Evolutionary conservation across 2,113 vertebrate species (phyloP).

Genomic region (Sinocyclocheilus grahami): DNA sequence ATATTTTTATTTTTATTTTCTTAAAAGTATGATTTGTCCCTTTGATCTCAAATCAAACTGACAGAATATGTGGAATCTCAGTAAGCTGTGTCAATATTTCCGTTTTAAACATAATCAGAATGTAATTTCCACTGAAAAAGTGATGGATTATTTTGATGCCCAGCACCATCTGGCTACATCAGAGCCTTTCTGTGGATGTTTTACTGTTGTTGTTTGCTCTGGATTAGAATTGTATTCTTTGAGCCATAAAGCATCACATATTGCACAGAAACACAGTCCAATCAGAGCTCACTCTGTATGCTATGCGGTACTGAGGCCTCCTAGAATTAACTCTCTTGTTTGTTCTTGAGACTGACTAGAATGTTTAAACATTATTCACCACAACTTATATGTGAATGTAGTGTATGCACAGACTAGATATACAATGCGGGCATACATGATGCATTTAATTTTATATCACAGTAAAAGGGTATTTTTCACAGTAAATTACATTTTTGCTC

Average conservation of each 20-base stretch:
- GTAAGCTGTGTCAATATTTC: conserved; percentile 23
- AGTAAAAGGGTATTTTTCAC: neutral
- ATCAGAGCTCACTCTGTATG: conserved; percentile 39
- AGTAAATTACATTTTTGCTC: neutral
- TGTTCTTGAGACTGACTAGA: conserved; percentile 34
- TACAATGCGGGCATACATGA: neutral
- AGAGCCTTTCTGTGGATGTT: neutral
- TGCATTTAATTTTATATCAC: neutral
- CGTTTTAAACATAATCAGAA: neutral
- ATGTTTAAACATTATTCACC: conserved; percentile 26
- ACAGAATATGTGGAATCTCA: neutral
- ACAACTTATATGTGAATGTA: neutral
- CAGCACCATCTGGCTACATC: conserved; percentile 29
- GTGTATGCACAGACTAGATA: neutral
- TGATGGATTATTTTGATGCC: conserved; percentile 22
- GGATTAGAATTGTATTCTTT: conserved; percentile 37
- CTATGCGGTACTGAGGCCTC: neutral
- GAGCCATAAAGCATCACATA: conserved; percentile 11
- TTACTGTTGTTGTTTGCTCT: conserved; percentile 42
- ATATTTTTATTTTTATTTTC: neutral
- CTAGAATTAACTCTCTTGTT: conserved; percentile 42
- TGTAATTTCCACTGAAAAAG: conserved; percentile 20
- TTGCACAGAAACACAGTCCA: conserved; percentile 18
- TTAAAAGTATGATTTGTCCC: neutral
- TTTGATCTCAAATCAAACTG: neutral